Evolutionary conservation across 1,140 invertebrate genomes (phyloP).

Genomic region (Drosophila oshimai): DNA sequence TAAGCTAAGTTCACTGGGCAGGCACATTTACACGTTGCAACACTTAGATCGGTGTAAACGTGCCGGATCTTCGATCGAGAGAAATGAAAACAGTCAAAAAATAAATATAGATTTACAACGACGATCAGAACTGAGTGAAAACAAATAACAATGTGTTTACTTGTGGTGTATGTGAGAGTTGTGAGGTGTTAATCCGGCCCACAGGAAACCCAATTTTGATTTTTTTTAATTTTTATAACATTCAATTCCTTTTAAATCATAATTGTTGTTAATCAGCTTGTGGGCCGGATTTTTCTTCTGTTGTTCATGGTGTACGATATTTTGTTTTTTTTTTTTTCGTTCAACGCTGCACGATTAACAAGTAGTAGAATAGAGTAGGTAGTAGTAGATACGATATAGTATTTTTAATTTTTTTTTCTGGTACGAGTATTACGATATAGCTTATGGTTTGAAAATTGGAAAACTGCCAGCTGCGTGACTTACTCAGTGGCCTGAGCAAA

Average conservation of each 20-base stretch:
- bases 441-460: constrained; percentile 57
- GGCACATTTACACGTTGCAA: constrained; percentile 66
- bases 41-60: constrained; percentile 51
- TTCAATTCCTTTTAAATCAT: not conserved
- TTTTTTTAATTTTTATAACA: no score
- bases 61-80: constrained; percentile 31
- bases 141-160: constrained; percentile 53
- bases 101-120: constrained; percentile 64
- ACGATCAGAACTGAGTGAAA: constrained; percentile 68
- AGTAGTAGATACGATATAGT: constrained; percentile 62
- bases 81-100: constrained; percentile 46
- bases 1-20: constrained; percentile 56
- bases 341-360: constrained; percentile 78
- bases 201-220: not conserved
- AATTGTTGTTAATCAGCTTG: not conserved
- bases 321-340: constrained; percentile 42
- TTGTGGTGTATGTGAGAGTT: constrained; percentile 38
- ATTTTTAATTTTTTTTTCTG: constrained; percentile 31
- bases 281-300: constrained; percentile 11
- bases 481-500: constrained; percentile 99
- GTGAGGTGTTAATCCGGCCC: not conserved
- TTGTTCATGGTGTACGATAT: constrained; percentile 19
- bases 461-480: constrained; percentile 85
- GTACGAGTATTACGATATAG: constrained; percentile 68
- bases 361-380: constrained; percentile 65